phyloP scores from a whole-genome alignment of 2,888 invertebrate species.

The Pseudococcus jackbeardsleyi region DNA sequence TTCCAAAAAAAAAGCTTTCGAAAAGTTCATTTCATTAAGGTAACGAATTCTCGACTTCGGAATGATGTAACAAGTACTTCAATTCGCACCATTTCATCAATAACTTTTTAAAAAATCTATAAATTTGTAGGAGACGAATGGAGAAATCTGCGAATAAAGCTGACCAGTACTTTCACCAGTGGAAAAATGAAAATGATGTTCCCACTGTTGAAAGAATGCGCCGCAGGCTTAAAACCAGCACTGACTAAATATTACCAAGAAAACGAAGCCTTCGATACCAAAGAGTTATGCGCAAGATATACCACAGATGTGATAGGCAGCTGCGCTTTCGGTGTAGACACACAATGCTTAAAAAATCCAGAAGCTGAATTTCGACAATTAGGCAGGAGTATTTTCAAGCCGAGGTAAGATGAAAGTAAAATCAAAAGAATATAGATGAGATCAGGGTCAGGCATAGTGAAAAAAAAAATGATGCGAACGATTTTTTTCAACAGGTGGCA shows the following conservation, averaged over 20 bases:
- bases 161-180: slow-evolving; percentile 72
- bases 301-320: slow-evolving; percentile 72
- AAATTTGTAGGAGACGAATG: slow-evolving; percentile 70
- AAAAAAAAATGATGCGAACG: not conserved
- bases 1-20: too few species aligned
- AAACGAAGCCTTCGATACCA: slow-evolving; percentile 68
- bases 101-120: not conserved
- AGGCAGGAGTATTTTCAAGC: slow-evolving; percentile 67
- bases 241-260: not conserved
- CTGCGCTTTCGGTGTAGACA: slow-evolving; percentile 72
- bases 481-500: not conserved
- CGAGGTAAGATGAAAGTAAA: not conserved
- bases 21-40: too few species aligned
- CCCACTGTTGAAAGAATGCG: slow-evolving; percentile 69
- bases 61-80: too few species aligned
- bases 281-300: slow-evolving; percentile 70
- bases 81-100: too few species aligned
- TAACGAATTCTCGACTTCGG: too few species aligned
- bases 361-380: slow-evolving; percentile 70
- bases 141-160: slow-evolving; percentile 71
- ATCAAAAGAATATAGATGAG: too few species aligned
- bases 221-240: slow-evolving; percentile 67
- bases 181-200: slow-evolving; percentile 73
- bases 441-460: too few species aligned
- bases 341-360: slow-evolving; percentile 70